Evolutionary conservation across 2,888 invertebrate species (phyloP).

Genomic region (Crematogaster levior): DNA sequence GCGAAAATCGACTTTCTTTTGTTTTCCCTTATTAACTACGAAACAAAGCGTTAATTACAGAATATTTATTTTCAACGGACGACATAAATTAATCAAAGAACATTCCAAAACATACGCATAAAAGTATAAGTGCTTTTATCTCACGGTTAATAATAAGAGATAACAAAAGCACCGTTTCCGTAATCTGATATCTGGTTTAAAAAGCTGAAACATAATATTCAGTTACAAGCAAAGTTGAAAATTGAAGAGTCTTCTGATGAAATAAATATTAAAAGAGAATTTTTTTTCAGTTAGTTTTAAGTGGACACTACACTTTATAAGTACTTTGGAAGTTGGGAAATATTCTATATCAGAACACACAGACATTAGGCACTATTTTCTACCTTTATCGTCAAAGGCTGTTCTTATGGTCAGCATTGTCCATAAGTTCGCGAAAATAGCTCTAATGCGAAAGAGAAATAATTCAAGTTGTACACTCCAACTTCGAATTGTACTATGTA

Average conservation of each 20-base stretch:
- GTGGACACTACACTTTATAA: constrained; percentile 20
- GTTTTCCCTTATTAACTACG: background rate
- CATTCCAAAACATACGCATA: background rate
- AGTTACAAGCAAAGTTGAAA: constrained; percentile 38
- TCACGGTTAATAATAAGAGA: background rate
- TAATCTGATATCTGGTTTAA: constrained; percentile 30
- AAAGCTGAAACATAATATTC: constrained; percentile 15
- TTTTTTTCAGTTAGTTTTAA: constrained; percentile 41
- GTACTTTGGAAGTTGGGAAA: constrained; percentile 41
- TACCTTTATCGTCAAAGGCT: constrained; percentile 35
- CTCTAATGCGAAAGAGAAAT: constrained; percentile 15
- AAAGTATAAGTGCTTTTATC: background rate
- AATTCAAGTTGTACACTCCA: background rate
- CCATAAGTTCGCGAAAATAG: constrained; percentile 42
- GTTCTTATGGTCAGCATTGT: constrained; percentile 35
- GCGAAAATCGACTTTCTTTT: background rate
- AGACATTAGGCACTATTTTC: constrained; percentile 39
- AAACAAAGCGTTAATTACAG: background rate
- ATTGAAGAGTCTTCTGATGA: constrained; percentile 35
- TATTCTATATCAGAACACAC: constrained; percentile 36
- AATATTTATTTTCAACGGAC: background rate
- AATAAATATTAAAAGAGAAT: constrained; percentile 26
- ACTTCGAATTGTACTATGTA: background rate
- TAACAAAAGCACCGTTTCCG: background rate
- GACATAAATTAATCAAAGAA: background rate